Percentiles rank a stretch among this genome's conserved stretches.
Conservation (phyloP, 30 jellyfish, hydroid and myxozoan genomes). For the Cassiopea andromeda region DNA sequence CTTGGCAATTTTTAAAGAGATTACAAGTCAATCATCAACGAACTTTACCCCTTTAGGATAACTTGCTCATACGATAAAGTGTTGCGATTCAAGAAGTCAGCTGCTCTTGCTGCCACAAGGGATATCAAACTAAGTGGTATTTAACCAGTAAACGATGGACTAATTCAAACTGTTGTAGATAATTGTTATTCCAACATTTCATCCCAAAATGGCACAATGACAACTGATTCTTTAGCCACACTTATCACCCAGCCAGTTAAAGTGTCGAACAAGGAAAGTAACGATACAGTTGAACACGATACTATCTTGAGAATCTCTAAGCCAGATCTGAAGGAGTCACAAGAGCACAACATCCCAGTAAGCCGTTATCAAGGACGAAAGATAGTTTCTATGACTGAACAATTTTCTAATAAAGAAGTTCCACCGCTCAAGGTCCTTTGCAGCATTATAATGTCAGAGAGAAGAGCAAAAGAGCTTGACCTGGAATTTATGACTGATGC, state of each 20-base stretch:
- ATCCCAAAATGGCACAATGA: neutral
- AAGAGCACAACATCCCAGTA: neutral
- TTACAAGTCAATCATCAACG: neutral
- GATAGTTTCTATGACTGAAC: neutral
- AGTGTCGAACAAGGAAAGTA: neutral
- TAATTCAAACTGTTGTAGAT: neutral
- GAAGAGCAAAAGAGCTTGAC: neutral
- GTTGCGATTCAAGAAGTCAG: neutral
- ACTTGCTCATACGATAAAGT: neutral
- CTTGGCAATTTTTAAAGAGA: neutral
- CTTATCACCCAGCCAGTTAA: neutral
- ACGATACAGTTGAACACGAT: neutral
- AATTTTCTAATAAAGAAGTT: neutral
- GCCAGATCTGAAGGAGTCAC: neutral
- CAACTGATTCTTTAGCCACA: neutral
- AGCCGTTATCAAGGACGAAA: neutral
- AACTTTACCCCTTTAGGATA: neutral
- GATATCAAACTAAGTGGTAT: neutral
- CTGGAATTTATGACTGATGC: too few species aligned
- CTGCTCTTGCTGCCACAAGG: neutral
- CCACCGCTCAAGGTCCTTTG: neutral
- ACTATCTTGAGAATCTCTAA: neutral
- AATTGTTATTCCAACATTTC: neutral
- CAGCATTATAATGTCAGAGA: neutral
- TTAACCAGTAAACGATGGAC: neutral